These are phyloP conservation scores for Sphinx pinastri DNA, from an alignment of 2,888 invertebrate species.

Conservation along the genomic window DNA sequence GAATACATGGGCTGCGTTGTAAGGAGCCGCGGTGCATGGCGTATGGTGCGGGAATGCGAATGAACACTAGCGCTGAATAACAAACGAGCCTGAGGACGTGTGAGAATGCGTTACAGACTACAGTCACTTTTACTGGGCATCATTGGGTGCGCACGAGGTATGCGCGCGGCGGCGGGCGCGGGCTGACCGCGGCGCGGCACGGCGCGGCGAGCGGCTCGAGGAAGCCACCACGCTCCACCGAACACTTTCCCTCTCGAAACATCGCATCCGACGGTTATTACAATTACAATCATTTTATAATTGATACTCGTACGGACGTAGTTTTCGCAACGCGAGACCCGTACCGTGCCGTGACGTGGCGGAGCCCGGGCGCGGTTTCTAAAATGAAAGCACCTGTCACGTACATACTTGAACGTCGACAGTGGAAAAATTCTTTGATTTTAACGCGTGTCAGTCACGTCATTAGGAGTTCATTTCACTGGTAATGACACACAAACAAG, in stretches of 20 bases:
- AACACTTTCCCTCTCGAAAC: slow-evolving; percentile 76
- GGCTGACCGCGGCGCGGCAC: neutral
- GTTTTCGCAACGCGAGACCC: slow-evolving; percentile 53
- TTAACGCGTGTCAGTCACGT: slow-evolving; percentile 38
- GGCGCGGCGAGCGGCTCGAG: slow-evolving; percentile 47
- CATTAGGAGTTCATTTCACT: slow-evolving; percentile 34
- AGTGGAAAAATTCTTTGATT: slow-evolving; percentile 45
- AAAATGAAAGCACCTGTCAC: slow-evolving; percentile 64
- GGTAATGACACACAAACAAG: slow-evolving; percentile 32
- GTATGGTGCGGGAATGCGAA: slow-evolving; percentile 45
- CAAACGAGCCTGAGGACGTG: slow-evolving; percentile 47
- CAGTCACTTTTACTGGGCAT: slow-evolving; percentile 61
- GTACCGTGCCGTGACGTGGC: slow-evolving; percentile 49
- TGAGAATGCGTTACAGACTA: slow-evolving; percentile 50
- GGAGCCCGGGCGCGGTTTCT: slow-evolving; percentile 55
- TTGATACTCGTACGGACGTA: slow-evolving; percentile 47
- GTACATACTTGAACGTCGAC: slow-evolving; percentile 38
- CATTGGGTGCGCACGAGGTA: slow-evolving; percentile 46
- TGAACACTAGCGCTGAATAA: slow-evolving; percentile 45
- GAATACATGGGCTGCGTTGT: slow-evolving; percentile 56
- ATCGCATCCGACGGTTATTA: slow-evolving; percentile 62
- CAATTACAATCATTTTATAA: slow-evolving; percentile 56
- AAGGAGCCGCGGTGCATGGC: slow-evolving; percentile 46
- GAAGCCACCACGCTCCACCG: slow-evolving; percentile 66
- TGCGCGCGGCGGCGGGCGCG: slow-evolving; percentile 28